Base-by-base conservation (phyloP, 2,797 vertebrate species). In the Sebastes umbrosus region DNA sequence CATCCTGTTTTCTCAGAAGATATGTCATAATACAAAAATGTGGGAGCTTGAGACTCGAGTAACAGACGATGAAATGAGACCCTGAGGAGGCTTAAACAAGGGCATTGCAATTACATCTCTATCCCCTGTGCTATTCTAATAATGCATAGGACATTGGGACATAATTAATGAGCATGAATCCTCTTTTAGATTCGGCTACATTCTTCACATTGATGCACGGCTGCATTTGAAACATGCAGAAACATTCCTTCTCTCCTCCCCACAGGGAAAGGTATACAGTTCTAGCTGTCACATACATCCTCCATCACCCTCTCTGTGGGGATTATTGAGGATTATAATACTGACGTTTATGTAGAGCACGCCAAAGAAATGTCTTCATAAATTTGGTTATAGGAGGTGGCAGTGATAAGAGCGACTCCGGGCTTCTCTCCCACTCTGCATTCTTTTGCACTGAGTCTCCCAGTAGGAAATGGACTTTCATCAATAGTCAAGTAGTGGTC, bases 271-370 rank as follows among this genome's bases (percentile, higher is more conserved):
- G 63, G 72, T 85, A 43, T 43, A 27, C 64, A 39, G 69, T 79
- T 79, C 27, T 6, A 43, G 43, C 84, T 89, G 89, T 82, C 90
- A 82, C 54, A 85, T 75, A 63, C 73, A 65, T 94, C 91, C 84
- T 83, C 82, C 76, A 68, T 88, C 92, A 93, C 87, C 88, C 59
- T 84, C 73, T 87, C 43, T 50, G 59, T 63, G 63, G 34, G 85
- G 91, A 93, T 94, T 93, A 93, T 62, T 75, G 68, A 77, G 89
- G 90, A 94, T 93, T 93, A 94, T 46, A 43, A 88, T 65, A 18
- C 69, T 83, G 90, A 87, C 65, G 32, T 88, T 77, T 77, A 67
- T 22, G 65, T 64, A 11, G 79, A 78, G 79, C 59, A 4, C 11
- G 83, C 91, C 92, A 94, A 79, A 86, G 75, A 89, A 87, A 87